Evolutionary conservation across 1,140 invertebrate species (phyloP).

Genomic region (Atta cephalotes): DNA sequence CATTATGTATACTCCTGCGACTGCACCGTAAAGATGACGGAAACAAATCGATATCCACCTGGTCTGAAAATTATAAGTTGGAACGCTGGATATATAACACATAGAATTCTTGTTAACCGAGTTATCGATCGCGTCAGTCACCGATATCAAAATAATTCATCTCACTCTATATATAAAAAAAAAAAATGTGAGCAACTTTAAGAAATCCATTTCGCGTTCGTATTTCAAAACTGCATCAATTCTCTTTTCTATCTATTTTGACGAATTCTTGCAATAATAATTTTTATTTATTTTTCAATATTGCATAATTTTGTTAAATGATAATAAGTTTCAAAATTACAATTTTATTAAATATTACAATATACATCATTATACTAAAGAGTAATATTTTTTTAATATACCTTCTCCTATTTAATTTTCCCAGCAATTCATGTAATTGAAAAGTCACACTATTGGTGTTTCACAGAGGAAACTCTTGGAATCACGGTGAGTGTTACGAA

Average conservation of each 20-base stretch:
- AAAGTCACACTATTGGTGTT: neutral
- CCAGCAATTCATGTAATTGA: neutral
- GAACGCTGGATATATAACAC: neutral
- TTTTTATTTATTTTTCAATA: neutral
- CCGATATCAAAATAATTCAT: conserved; percentile 6
- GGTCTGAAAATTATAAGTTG: conserved; percentile 25
- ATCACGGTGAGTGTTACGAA: neutral
- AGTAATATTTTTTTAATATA: neutral
- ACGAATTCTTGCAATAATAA: neutral
- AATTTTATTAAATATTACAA: neutral
- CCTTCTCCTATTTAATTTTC: neutral
- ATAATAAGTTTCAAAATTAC: neutral
- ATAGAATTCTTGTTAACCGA: conserved; percentile 25
- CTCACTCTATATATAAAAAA: neutral
- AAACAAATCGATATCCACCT: conserved; percentile 53
- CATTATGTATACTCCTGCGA: conserved; percentile 28
- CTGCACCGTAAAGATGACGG: conserved; percentile 16
- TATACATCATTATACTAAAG: neutral
- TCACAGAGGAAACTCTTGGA: neutral
- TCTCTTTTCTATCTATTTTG: neutral
- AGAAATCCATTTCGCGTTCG: neutral
- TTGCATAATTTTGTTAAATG: neutral
- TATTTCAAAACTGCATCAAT: neutral
- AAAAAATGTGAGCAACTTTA: neutral
- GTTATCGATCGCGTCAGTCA: neutral